These are phyloP conservation scores for Paralvinella palmiformis DNA, from an alignment of 1,140 invertebrate genomes.

Conservation along the genomic window DNA sequence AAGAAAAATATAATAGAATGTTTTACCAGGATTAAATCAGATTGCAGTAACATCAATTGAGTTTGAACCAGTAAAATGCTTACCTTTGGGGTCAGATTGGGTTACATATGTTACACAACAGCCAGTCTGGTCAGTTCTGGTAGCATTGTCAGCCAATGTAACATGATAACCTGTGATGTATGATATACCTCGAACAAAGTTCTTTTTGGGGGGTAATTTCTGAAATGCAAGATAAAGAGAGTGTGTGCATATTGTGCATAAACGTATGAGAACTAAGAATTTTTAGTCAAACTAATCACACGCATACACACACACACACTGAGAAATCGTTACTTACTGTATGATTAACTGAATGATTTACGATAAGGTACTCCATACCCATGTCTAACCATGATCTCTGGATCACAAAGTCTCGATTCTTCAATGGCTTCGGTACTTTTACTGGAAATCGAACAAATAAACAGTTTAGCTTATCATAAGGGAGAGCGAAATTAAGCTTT, in stretches of 20 bases:
- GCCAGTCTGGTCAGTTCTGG: constrained; percentile 44
- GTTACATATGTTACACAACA: constrained; percentile 78
- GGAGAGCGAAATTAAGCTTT: too few species aligned
- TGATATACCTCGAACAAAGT: constrained; percentile 68
- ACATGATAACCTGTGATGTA: constrained; percentile 64
- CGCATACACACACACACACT: too few species aligned
- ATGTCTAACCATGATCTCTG: constrained; percentile 85
- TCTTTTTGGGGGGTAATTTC: constrained; percentile 72
- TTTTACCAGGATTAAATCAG: too few species aligned
- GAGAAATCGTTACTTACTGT: constrained; percentile 47
- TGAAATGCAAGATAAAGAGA: constrained; percentile 37
- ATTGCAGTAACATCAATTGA: too few species aligned
- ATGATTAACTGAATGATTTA: constrained; percentile 86
- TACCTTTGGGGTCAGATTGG: constrained; percentile 78
- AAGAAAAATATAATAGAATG: too few species aligned
- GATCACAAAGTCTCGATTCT: constrained; percentile 83
- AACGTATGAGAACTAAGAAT: too few species aligned
- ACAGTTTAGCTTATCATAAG: not conserved
- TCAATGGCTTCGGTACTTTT: constrained; percentile 76
- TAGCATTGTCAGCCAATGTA: constrained; percentile 40
- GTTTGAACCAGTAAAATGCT: too few species aligned
- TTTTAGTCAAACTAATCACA: too few species aligned
- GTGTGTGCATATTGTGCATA: too few species aligned
- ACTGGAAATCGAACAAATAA: constrained; percentile 56
- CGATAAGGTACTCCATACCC: constrained; percentile 73